phyloP scores from a whole-genome alignment of 2,113 vertebrate species.

The Lepus timidus region DNA sequence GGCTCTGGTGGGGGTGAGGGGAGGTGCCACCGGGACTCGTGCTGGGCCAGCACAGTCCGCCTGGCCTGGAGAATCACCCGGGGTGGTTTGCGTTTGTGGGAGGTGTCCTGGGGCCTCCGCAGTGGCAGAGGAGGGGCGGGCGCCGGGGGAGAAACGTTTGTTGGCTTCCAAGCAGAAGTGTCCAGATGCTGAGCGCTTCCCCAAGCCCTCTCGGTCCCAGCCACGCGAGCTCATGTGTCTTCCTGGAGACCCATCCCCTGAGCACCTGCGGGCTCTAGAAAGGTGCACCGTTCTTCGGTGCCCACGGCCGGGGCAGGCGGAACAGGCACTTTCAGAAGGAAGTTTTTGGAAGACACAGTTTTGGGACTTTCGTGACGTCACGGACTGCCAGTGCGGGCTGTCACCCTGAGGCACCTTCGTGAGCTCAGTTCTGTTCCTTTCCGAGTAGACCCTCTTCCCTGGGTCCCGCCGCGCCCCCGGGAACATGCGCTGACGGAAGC shows the following conservation, averaged over 20 bases:
- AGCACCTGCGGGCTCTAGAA: neutral
- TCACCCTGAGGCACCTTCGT: neutral
- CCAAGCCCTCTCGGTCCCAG: neutral
- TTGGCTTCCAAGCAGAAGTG: neutral
- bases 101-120: too few relatives aligned
- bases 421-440: neutral
- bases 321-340: neutral
- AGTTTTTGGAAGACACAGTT: constrained; percentile 19
- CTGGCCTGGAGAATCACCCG: too few relatives aligned
- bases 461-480: neutral
- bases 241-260: neutral
- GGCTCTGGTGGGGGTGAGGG: too few relatives aligned
- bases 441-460: neutral
- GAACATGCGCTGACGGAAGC: too few relatives aligned
- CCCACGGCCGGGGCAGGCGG: neutral
- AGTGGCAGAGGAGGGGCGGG: rapidly evolving
- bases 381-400: neutral
- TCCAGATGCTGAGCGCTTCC: neutral
- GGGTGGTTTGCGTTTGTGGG: neutral
- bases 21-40: too few relatives aligned
- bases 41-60: rapidly evolving
- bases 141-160: neutral
- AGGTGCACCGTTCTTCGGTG: rapidly evolving
- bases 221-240: neutral
- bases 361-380: neutral